A percentile compares a stretch with the other conserved stretches of the same genome.
Evolutionary conservation across 2,113 vertebrate genomes (phyloP).

Genomic region (Hypanus sabinus): DNA sequence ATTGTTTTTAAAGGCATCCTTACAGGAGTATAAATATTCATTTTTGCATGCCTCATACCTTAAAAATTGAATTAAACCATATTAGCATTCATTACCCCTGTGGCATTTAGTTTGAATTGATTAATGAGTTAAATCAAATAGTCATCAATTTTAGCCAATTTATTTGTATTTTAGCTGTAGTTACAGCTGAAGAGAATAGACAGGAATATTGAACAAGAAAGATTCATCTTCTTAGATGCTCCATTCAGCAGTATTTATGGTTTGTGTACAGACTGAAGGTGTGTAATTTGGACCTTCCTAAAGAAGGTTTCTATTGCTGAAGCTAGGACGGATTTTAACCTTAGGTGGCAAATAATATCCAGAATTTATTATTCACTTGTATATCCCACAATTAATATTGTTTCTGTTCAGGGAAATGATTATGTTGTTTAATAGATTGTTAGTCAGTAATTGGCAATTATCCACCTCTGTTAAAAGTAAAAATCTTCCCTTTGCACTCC

Average conservation of each 20-base stretch:
- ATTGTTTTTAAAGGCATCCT: neutral
- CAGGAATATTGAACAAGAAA: neutral
- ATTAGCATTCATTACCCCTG: neutral
- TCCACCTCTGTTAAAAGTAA: neutral
- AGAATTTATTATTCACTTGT: no score
- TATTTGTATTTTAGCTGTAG: neutral
- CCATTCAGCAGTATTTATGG: neutral
- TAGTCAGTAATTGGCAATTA: neutral
- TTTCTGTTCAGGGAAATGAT: neutral
- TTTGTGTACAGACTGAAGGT: neutral
- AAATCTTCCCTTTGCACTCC: neutral
- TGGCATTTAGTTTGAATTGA: neutral
- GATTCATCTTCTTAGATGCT: neutral
- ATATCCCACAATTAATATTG: neutral
- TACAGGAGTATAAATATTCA: neutral
- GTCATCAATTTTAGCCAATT: neutral
- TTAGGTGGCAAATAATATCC: neutral
- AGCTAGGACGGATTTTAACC: no score
- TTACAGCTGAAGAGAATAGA: neutral
- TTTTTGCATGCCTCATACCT: neutral
- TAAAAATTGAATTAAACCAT: neutral
- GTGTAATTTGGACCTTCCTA: no score
- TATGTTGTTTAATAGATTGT: neutral
- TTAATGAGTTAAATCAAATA: neutral
- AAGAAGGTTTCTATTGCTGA: no score